Evolutionary conservation across 1,140 invertebrate species (phyloP).

Genomic region (Drosophila varians): DNA sequence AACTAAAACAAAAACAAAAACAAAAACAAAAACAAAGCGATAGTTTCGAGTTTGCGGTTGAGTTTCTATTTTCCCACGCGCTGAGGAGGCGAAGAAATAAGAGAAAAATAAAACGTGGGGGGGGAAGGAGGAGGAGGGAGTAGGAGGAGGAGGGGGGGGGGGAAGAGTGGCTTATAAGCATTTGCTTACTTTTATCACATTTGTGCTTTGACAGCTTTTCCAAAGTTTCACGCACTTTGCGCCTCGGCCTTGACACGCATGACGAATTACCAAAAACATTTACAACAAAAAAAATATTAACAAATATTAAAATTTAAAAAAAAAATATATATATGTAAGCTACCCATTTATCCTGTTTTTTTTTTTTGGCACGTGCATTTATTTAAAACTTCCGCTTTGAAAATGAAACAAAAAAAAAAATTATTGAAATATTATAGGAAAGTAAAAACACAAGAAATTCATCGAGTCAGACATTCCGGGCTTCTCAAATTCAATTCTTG

Average conservation of each 20-base stretch:
- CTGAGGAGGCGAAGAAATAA: constrained; percentile 19
- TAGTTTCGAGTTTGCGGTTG: constrained; percentile 58
- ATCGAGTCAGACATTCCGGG: constrained; percentile 51
- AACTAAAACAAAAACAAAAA: constrained; percentile 6
- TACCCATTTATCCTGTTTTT: too few relatives aligned
- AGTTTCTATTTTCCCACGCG: constrained; percentile 64
- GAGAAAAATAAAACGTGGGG: constrained; percentile 18
- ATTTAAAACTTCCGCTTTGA: constrained; percentile 9
- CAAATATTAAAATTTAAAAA: background rate
- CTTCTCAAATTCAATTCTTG: constrained; percentile 59
- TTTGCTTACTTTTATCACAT: constrained; percentile 65
- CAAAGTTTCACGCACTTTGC: constrained; percentile 54
- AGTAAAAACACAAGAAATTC: constrained; percentile 3
- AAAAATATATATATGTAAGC: too few relatives aligned
- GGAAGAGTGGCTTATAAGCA: constrained; percentile 14
- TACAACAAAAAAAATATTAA: background rate
- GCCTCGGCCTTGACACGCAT: constrained; percentile 35
- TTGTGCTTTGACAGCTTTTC: constrained; percentile 57
- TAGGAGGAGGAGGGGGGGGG: background rate
- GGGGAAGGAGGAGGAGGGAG: background rate
- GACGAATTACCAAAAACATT: constrained; percentile 28
- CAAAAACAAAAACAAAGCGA: constrained; percentile 34
- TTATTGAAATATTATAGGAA: background rate
- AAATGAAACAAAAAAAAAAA: constrained; percentile 1
- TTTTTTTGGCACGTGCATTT: constrained; percentile 46